Conservation (phyloP, 2,797 vertebrate genomes). For the Sternotherus odoratus region DNA sequence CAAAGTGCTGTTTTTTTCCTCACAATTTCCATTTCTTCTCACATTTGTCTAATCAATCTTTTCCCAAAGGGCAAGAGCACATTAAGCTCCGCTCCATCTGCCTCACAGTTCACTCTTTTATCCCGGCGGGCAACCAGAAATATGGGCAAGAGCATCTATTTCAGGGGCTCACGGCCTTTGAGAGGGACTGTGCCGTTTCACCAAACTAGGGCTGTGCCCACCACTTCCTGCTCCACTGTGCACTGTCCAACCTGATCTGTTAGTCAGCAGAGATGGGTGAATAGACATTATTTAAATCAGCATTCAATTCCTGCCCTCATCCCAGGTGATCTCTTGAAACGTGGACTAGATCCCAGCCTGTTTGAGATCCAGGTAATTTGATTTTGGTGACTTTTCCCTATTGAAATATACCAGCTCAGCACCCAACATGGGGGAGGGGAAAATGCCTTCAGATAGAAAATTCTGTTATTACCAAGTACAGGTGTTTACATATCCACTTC, state of each 20-base stretch:
- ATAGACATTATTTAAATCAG: background rate
- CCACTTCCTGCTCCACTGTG: background rate
- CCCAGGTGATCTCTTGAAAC: background rate
- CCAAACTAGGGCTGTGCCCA: background rate
- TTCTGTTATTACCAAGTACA: background rate
- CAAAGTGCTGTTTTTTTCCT: background rate
- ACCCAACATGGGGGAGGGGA: background rate
- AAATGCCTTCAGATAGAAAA: constrained; percentile 13
- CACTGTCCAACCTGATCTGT: background rate
- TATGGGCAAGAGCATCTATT: background rate
- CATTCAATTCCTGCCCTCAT: background rate
- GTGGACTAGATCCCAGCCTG: background rate
- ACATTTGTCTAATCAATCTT: constrained; percentile 12
- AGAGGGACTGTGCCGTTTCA: background rate
- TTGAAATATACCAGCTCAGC: background rate
- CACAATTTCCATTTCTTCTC: constrained; percentile 21
- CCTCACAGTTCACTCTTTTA: background rate
- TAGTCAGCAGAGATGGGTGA: background rate
- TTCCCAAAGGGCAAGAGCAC: background rate
- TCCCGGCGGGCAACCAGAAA: background rate
- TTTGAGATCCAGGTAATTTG: background rate
- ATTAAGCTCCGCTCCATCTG: background rate
- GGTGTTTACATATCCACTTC: background rate
- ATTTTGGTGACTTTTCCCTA: background rate
- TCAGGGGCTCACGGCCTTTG: background rate